Evolutionary conservation across 2,113 vertebrate species (phyloP).

Genomic region (Beaufortia kweichowensis): DNA sequence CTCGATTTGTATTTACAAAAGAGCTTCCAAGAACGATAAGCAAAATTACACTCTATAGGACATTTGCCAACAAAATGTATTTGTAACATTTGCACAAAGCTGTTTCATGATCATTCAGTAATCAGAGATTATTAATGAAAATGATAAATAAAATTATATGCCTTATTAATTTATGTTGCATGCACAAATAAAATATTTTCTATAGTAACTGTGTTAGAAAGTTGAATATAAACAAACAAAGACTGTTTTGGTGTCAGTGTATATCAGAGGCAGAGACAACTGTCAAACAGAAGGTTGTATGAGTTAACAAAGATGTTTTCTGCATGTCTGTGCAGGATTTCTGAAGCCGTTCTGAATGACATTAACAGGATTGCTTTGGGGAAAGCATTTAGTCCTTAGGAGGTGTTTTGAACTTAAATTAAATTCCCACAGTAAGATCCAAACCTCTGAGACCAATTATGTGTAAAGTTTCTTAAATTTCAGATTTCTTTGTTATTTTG

Average conservation of each 20-base stretch:
- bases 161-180: neutral
- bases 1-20: neutral
- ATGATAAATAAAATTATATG: neutral
- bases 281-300: neutral
- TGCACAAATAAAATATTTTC: neutral
- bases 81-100: neutral
- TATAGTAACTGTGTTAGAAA: neutral
- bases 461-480: no score
- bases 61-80: neutral
- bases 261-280: neutral
- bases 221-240: neutral
- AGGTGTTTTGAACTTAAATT: neutral
- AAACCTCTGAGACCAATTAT: neutral
- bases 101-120: neutral
- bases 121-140: no score
- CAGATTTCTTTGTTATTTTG: neutral
- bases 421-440: neutral
- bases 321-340: neutral
- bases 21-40: neutral
- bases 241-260: neutral
- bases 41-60: neutral
- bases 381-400: neutral
- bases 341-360: neutral
- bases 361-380: neutral
- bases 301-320: neutral